These are phyloP conservation scores for Alethe diademata DNA, from an alignment of 2,113 vertebrate species.

Conservation along the genomic window DNA sequence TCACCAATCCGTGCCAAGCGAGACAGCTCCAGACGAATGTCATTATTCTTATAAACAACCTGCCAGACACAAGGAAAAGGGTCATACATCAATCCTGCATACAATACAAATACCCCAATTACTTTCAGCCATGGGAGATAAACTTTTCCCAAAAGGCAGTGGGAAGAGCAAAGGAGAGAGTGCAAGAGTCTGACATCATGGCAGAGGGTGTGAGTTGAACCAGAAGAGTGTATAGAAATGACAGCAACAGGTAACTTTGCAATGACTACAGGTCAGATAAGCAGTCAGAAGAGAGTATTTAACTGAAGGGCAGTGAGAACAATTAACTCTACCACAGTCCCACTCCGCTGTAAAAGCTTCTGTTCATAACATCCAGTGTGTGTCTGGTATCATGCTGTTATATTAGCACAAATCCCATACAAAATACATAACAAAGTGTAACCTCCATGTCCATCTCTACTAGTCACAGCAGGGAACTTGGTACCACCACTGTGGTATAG, in stretches of 20 bases:
- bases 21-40: conserved; percentile 94
- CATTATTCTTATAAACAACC: conserved; percentile 99
- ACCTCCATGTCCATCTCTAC: not conserved
- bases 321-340: not conserved
- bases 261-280: not conserved
- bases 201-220: not conserved
- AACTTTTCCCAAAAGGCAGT: conserved; percentile 13
- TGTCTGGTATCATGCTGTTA: not conserved
- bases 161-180: not conserved
- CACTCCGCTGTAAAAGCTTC: not conserved
- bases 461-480: conserved; percentile 2
- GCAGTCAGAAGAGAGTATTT: not conserved
- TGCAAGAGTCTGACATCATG: not conserved
- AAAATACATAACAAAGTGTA: conserved; percentile 6
- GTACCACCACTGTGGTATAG: not conserved
- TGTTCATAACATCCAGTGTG: not conserved
- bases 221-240: not conserved
- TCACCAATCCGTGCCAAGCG: conserved; percentile 93
- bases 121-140: conserved; percentile 29
- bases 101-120: conserved; percentile 38
- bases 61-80: conserved; percentile 69
- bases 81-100: conserved; percentile 68
- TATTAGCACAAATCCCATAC: conserved; percentile 17
- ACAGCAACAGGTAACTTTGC: not conserved
- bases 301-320: not conserved